phyloP scores from a whole-genome alignment of 2,888 invertebrate species.

The Nomada flava region DNA sequence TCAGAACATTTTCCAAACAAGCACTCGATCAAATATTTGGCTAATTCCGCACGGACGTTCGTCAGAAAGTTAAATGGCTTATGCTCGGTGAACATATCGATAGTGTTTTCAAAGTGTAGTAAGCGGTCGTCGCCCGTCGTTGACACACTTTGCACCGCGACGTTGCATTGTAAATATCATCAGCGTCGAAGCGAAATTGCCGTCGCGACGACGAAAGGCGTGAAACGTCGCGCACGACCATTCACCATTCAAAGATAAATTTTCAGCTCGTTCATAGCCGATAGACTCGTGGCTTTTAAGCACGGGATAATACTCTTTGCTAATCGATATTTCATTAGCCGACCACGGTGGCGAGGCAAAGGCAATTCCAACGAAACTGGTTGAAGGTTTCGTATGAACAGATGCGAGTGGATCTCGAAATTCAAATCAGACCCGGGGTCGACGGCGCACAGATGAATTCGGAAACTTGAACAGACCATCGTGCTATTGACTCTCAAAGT shows the following conservation, averaged over 20 bases:
- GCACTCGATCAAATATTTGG: slow-evolving; percentile 10
- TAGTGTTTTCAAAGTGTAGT: slow-evolving; percentile 2
- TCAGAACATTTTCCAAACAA: background rate
- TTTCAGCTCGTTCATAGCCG: background rate
- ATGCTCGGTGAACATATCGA: too few species aligned
- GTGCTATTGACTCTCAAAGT: background rate
- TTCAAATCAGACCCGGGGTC: background rate
- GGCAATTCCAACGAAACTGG: background rate
- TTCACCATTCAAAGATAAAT: slow-evolving; percentile 34
- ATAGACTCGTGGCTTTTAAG: background rate
- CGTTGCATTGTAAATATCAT: slow-evolving; percentile 5
- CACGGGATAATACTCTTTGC: background rate
- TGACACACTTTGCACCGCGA: background rate
- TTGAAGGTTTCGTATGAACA: background rate
- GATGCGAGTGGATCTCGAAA: background rate
- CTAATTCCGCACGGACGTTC: background rate
- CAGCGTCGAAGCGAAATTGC: slow-evolving; percentile 18
- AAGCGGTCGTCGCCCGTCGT: background rate
- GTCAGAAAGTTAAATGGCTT: too few species aligned
- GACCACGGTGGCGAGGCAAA: background rate
- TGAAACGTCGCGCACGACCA: slow-evolving; percentile 26
- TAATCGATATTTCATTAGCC: slow-evolving; percentile 6
- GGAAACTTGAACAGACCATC: background rate
- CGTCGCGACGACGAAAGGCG: background rate
- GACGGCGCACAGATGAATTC: background rate